Evolutionary conservation across 2,113 vertebrate genomes (phyloP).

Genomic region (Tichodroma muraria): DNA sequence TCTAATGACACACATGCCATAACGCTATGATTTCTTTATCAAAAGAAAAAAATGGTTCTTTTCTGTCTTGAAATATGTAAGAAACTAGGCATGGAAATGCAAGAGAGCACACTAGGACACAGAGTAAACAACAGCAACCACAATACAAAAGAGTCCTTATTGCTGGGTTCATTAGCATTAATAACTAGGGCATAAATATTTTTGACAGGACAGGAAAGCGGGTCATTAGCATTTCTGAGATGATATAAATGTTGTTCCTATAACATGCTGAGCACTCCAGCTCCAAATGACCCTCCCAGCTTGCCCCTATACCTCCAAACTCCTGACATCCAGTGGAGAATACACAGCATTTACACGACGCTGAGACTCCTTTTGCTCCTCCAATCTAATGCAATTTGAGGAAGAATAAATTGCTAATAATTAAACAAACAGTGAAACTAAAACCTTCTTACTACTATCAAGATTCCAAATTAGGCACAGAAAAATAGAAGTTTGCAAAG

Average conservation of each 20-base stretch:
- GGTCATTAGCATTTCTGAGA: constrained; percentile 20
- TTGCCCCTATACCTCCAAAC: constrained; percentile 29
- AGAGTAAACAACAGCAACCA: constrained; percentile 2
- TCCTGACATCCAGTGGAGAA: neutral
- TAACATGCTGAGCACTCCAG: neutral
- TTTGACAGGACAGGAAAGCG: constrained; percentile 20
- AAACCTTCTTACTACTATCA: neutral
- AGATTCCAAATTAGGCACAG: neutral
- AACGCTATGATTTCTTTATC: neutral
- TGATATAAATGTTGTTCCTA: constrained; percentile 11
- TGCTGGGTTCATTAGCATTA: constrained; percentile 58
- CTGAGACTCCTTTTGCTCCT: neutral
- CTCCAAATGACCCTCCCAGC: neutral
- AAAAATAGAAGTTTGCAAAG: neutral
- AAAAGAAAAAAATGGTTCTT: neutral
- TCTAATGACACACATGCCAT: neutral
- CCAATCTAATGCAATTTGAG: neutral
- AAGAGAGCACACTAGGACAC: neutral
- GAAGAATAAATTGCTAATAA: constrained; percentile 6
- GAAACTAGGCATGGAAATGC: neutral
- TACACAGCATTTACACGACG: neutral
- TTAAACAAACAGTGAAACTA: neutral
- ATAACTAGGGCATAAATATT: constrained; percentile 36
- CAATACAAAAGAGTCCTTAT: constrained; percentile 36
- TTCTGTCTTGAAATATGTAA: neutral